These are phyloP conservation scores for Hyposoter didymator DNA, from an alignment of 2,888 invertebrate species.

Conservation along the genomic window DNA sequence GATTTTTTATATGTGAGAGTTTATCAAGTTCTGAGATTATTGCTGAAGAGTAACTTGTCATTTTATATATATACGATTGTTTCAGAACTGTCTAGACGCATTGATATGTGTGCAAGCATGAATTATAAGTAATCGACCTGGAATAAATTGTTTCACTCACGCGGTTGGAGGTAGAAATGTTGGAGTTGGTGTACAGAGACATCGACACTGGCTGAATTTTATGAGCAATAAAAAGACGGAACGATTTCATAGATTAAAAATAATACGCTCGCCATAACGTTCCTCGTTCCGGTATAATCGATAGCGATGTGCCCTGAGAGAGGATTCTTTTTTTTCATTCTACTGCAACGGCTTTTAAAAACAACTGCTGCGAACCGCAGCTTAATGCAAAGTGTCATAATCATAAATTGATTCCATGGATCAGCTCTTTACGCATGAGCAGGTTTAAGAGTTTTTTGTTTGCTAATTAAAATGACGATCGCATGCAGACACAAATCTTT, in stretches of 20 bases:
- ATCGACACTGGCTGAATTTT: conserved; percentile 59
- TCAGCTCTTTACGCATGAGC: neutral
- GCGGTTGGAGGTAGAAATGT: neutral
- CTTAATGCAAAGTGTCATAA: conserved; percentile 2
- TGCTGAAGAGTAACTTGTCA: neutral
- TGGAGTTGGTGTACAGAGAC: neutral
- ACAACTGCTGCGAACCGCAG: neutral
- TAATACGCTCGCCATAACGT: conserved; percentile 61
- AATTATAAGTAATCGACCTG: conserved; percentile 65
- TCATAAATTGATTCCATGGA: neutral
- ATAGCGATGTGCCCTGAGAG: conserved; percentile 27
- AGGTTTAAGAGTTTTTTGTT: neutral
- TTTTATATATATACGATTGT: neutral
- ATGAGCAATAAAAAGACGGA: conserved; percentile 64
- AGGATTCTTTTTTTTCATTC: neutral
- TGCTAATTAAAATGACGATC: neutral
- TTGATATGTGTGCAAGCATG: neutral
- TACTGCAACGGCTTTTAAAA: neutral
- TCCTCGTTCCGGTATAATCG: conserved; percentile 39
- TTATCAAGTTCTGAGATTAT: neutral
- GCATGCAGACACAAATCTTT: neutral
- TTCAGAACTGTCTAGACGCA: neutral
- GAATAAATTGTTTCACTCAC: conserved; percentile 64
- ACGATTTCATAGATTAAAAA: conserved; percentile 70
- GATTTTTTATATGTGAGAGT: no score